Percentiles rank a stretch among this genome's conserved stretches.
These are phyloP conservation scores for Sylvia borin DNA, from an alignment of 2,797 vertebrate species.

Conservation along the genomic window DNA sequence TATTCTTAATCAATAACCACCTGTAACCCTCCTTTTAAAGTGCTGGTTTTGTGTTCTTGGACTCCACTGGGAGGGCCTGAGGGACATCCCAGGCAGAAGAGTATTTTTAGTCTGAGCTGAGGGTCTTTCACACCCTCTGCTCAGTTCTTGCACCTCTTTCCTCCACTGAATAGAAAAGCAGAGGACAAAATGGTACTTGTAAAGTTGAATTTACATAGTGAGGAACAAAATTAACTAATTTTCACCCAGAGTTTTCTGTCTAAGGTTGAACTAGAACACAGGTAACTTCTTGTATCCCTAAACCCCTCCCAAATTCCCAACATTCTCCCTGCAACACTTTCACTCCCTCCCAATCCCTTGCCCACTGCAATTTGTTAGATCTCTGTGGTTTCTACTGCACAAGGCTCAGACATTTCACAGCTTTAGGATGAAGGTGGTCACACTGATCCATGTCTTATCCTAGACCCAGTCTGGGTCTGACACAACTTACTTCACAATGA, in stretches of 20 bases:
- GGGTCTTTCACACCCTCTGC: background rate
- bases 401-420: background rate
- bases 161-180: background rate
- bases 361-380: background rate
- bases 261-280: background rate
- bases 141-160: background rate
- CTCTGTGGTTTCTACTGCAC: background rate
- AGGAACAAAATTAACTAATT: background rate
- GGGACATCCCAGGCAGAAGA: background rate
- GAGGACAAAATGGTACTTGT: background rate
- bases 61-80: background rate
- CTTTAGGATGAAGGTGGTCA: background rate
- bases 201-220: background rate
- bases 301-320: background rate
- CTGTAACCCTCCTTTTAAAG: background rate
- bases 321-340: background rate
- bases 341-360: background rate
- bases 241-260: background rate
- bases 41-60: background rate
- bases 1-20: background rate
- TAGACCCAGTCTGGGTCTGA: background rate
- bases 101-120: background rate
- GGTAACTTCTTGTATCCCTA: background rate
- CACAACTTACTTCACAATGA: conserved; percentile 81
- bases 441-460: background rate